phyloP scores from a whole-genome alignment of 2,888 invertebrate species.

The Deilephila elpenor region DNA sequence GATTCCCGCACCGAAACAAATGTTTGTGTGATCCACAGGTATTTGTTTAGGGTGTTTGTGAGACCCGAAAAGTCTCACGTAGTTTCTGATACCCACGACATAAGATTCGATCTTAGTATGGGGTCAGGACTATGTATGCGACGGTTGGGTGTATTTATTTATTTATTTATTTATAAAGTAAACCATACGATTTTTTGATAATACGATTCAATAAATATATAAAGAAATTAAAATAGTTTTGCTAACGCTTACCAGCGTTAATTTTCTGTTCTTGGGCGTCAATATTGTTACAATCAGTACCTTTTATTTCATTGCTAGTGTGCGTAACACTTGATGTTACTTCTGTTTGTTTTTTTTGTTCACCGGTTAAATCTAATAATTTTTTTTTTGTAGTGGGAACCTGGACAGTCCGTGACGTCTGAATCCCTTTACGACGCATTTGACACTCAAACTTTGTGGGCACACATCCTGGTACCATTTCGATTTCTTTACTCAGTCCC shows the following conservation, averaged over 20 bases:
- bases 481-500: constrained; percentile 7
- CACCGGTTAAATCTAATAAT: constrained; percentile 4
- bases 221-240: neutral
- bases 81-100: no score
- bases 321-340: neutral
- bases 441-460: constrained; percentile 25
- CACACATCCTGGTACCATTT: constrained; percentile 18
- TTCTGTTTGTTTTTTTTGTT: constrained; percentile 7
- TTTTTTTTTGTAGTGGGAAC: neutral
- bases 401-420: neutral
- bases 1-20: no score
- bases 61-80: no score
- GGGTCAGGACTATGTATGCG: no score
- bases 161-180: no score
- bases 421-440: neutral
- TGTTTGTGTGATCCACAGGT: no score
- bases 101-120: no score
- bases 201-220: neutral
- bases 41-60: no score
- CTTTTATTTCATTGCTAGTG: neutral
- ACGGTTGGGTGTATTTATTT: no score
- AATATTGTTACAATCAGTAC: neutral
- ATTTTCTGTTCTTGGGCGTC: neutral
- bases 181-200: no score
- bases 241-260: neutral